Conservation (phyloP, 2,888 invertebrate genomes). For the Orthosia incerta region DNA sequence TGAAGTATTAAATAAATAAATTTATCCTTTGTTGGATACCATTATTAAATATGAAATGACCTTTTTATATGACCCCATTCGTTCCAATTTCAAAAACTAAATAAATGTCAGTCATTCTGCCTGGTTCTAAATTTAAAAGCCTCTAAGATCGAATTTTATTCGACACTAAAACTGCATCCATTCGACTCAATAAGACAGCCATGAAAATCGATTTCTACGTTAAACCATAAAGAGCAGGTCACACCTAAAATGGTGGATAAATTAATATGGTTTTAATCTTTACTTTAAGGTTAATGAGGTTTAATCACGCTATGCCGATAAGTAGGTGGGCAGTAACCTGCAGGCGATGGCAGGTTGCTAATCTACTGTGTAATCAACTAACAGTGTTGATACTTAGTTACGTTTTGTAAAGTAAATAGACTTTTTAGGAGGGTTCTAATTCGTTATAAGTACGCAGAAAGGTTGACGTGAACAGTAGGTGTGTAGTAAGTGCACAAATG, state of each 20-base stretch:
- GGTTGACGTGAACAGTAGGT: background rate
- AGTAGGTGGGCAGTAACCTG: constrained; percentile 36
- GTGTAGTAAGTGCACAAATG: no score
- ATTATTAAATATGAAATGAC: background rate
- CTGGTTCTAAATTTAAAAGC: constrained; percentile 38
- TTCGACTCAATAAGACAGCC: constrained; percentile 40
- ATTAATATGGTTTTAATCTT: constrained; percentile 52
- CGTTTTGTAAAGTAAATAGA: constrained; percentile 19
- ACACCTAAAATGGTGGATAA: constrained; percentile 40
- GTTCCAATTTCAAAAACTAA: constrained; percentile 36
- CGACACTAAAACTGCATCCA: constrained; percentile 52
- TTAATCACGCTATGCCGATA: constrained; percentile 56
- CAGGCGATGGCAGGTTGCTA: constrained; percentile 37
- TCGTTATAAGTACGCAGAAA: background rate
- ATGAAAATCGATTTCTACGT: constrained; percentile 47
- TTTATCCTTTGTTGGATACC: background rate
- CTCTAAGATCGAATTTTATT: constrained; percentile 53
- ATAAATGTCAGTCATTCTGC: constrained; percentile 49
- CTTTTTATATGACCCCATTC: constrained; percentile 13
- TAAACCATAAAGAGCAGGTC: constrained; percentile 31
- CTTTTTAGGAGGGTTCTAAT: background rate
- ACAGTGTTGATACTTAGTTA: constrained; percentile 33
- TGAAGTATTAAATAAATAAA: no score
- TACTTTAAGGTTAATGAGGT: constrained; percentile 50
- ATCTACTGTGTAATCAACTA: constrained; percentile 33